These are phyloP conservation scores for Chesias legatella DNA, from an alignment of 2,888 invertebrate species.

Conservation along the genomic window DNA sequence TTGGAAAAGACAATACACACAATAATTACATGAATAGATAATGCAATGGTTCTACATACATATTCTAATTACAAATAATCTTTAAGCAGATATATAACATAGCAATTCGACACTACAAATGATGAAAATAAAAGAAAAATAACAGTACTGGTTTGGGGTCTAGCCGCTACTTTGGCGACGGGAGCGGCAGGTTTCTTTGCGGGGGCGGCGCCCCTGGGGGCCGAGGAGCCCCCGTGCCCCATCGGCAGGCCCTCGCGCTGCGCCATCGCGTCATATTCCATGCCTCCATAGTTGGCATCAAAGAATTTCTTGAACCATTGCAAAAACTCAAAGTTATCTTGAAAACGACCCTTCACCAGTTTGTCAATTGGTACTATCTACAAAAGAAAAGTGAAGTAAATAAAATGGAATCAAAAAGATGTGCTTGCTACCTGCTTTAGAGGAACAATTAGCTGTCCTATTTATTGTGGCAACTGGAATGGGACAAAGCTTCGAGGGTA, in stretches of 20 bases:
- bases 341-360: conserved; percentile 98
- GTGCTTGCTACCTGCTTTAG: conserved; percentile 46
- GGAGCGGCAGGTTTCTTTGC: conserved; percentile 69
- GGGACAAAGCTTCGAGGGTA: conserved; percentile 15
- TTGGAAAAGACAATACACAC: background rate
- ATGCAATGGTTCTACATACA: conserved; percentile 44
- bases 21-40: conserved; percentile 19
- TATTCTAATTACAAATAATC: conserved; percentile 11
- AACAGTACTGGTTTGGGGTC: conserved; percentile 82
- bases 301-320: conserved; percentile 99
- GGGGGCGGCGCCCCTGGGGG: conserved; percentile 63
- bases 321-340: conserved; percentile 99
- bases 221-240: conserved; percentile 86
- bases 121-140: conserved; percentile 51
- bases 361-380: conserved; percentile 96
- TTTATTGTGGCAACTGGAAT: background rate
- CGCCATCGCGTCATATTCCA: conserved; percentile 94
- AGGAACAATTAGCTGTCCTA: conserved; percentile 6
- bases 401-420: conserved; percentile 48
- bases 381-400: conserved; percentile 70
- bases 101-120: conserved; percentile 33
- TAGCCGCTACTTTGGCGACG: conserved; percentile 81
- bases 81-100: conserved; percentile 19
- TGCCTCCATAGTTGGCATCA: conserved; percentile 98
- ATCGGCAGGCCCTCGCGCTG: conserved; percentile 92